These are phyloP conservation scores for Hydropsyche betteni DNA, from an alignment of 2,888 invertebrate genomes.

Conservation along the genomic window DNA sequence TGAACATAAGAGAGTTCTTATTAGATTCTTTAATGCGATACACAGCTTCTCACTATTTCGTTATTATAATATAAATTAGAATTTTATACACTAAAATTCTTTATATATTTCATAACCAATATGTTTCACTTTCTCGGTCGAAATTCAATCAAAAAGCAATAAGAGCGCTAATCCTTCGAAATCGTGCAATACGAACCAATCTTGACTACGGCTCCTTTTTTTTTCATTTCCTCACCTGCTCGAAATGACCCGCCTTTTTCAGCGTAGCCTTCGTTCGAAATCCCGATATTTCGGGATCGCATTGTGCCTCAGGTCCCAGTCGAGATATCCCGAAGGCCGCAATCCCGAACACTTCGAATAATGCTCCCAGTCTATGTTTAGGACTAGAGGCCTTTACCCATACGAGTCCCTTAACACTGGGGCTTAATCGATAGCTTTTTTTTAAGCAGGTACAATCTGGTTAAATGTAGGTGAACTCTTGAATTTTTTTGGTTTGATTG, in stretches of 20 bases:
- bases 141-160: slow-evolving; percentile 27
- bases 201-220: neutral
- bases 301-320: slow-evolving; percentile 14
- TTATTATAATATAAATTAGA: no score
- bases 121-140: neutral
- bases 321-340: neutral
- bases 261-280: slow-evolving; percentile 7
- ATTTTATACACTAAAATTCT: no score
- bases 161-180: neutral
- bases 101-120: no score
- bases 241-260: neutral
- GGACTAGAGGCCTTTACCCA: neutral
- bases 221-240: slow-evolving; percentile 9
- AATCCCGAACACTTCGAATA: neutral
- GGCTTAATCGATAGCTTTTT: slow-evolving; percentile 23
- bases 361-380: neutral
- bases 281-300: slow-evolving; percentile 22
- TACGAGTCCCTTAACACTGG: slow-evolving; percentile 3
- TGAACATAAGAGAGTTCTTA: neutral
- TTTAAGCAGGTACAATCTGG: neutral
- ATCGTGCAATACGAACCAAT: neutral
- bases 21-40: neutral
- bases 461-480: neutral
- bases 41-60: no score
- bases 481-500: slow-evolving; percentile 5